Conservation (phyloP, 2,113 vertebrate species). For the Hiodon alosoides region DNA sequence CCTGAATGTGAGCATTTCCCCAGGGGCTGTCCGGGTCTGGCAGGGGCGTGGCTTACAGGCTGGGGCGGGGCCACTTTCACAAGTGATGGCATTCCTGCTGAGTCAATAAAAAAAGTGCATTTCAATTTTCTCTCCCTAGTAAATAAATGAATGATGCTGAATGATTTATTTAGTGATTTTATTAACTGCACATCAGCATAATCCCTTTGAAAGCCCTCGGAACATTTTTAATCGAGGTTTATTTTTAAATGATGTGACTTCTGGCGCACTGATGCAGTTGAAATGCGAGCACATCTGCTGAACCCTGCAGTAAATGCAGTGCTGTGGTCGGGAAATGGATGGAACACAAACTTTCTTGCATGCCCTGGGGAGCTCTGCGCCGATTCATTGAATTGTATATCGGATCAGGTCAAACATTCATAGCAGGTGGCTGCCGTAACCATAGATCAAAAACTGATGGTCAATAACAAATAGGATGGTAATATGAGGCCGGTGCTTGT, state of each 20-base stretch:
- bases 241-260: neutral
- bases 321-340: conserved; percentile 3
- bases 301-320: neutral
- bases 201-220: neutral
- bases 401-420: neutral
- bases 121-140: conserved; percentile 18
- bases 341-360: neutral
- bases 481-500: no score
- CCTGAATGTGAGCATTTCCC: no score
- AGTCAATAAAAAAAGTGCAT: conserved; percentile 13
- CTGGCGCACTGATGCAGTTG: neutral
- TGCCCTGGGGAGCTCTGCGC: neutral
- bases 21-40: neutral
- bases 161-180: conserved; percentile 17
- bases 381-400: neutral
- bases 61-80: neutral
- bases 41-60: neutral
- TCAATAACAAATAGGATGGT: no score
- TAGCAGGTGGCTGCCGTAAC: no score
- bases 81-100: neutral
- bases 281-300: neutral
- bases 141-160: conserved; percentile 18
- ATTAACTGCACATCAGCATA: conserved; percentile 9
- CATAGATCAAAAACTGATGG: no score
- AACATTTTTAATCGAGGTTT: neutral